Evolutionary conservation across 2,797 vertebrate species (phyloP), one percentile per base, ranked within the genome.

Genomic region (Spea hammondii): DNA sequence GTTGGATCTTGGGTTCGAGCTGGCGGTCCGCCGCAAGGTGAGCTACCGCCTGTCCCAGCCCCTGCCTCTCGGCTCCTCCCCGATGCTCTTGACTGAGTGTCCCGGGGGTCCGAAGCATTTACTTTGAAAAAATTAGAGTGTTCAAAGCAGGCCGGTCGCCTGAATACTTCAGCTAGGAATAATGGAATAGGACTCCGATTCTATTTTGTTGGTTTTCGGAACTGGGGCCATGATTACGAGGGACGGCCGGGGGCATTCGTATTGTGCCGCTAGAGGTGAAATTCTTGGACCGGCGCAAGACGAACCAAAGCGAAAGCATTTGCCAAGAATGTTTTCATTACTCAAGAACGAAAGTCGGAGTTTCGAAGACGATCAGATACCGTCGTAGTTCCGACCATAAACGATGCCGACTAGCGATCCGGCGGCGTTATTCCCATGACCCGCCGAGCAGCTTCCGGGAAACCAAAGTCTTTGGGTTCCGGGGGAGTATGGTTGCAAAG

Each of bases 271-370:
- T 77, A 77, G 80, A 84, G 80, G 80, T 77, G 77, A 82, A 78
- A 82, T 78, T 79, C 71, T 82, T 82, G 71, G 80, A 78, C 80
- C 76, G 64, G 70, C 54, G 65, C 77, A 84, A 84, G 80, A 79
- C 69, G 72, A 60, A 70, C 72, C 50, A 75, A 77, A 70, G 65
- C 32, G 46, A 67, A 67, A 67, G 4, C 65, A 49, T 67, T 67
- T 67, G 65, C 65, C 46, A 67, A 67, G 65, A 67, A 67, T 67
- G 65, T 48, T 49, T 67, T 48, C 65, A 49, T 67, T 67, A 49
- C 48, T 47, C 65, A 67, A 72, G 44, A 71, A 71, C 11, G 11
- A 71, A 71, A 71, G 70, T 71, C 53, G 70, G 53, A 71, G 70
- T 51, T 71, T 71, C 70, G 32, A 71, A 71, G 53, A 57, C 44